Evolutionary conservation across 1,140 invertebrate genomes (phyloP).

Genomic region (Zaprionus nigranus): DNA sequence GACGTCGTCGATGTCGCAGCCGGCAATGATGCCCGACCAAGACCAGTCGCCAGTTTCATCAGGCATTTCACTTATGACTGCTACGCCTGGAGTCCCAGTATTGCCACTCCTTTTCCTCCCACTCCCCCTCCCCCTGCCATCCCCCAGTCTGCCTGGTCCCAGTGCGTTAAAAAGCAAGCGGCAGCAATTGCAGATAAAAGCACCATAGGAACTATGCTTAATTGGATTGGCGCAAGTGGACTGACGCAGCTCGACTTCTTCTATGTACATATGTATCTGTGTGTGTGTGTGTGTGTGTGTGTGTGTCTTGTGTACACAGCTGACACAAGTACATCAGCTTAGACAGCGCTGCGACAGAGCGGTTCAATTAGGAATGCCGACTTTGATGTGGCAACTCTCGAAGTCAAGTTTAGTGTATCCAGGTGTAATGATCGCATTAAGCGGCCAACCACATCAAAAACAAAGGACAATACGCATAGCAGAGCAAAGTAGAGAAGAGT

Average conservation of each 20-base stretch:
- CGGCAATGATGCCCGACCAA: conserved; percentile 12
- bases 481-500: neutral
- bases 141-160: neutral
- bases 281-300: neutral
- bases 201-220: conserved; percentile 52
- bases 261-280: neutral
- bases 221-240: conserved; percentile 52
- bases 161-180: conserved; percentile 45
- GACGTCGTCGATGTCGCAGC: neutral
- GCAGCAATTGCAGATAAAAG: conserved; percentile 49
- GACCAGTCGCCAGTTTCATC: neutral
- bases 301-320: neutral
- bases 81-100: neutral
- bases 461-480: neutral
- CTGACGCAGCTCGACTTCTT: neutral
- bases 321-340: neutral
- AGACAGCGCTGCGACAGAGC: neutral
- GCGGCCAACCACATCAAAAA: conserved; percentile 16
- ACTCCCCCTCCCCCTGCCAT: neutral
- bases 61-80: conserved; percentile 54
- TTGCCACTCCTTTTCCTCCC: neutral
- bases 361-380: conserved; percentile 61
- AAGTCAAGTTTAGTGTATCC: conserved; percentile 44
- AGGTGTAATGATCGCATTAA: conserved; percentile 61
- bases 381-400: conserved; percentile 50